Base-by-base conservation (phyloP, 2,113 vertebrate genomes). In the Sapajus apella region DNA sequence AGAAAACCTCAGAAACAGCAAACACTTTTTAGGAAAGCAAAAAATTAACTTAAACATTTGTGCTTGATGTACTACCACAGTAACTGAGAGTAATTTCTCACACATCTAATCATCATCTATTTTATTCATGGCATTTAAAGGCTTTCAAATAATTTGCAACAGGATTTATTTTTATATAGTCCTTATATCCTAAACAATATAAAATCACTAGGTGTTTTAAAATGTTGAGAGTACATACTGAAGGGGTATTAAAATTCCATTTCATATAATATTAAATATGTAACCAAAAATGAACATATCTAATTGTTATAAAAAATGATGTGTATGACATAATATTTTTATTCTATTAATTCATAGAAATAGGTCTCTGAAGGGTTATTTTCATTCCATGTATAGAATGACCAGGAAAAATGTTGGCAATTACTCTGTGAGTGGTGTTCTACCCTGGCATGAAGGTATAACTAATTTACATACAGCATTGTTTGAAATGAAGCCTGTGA, bases 401-500 rank as follows among this genome's bases (percentile, higher is more conserved):
- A 97, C 43, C 97, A 93, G 93, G 76, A 82, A 97, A 97, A 98
- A 98, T 76, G 73, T 23, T 94, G 90, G 87, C 70, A 98, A 98
- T 97, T 98, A 96, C 86, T 97, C 91, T 91, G 47, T 37, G 97
- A 97, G 97, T 80, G 97, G 84, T 95, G n/a, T n/a, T 97, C 95
- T 86, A 96, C 0, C 0, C 47, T 96, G 95, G 96, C 93, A 92
- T 76, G 95, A 97, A 92, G 70, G 73, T 97, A 81, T 82, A 81
- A 45, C 87, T 97, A 92, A 98, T 98, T 98, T 98, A 96, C 96
- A 97, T 75, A 61, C 13, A 61, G 95, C 87, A 86, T 92, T 89
- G 95, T 40, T 98, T 90, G 86, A 97, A 98, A 98, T 75, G 87
- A 98, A 98, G 93, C 87, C 70, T 84, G 64, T 95, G 95, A 98